These are phyloP conservation scores for Lottia gigantea DNA, from an alignment of 2,888 invertebrate genomes.

Conservation along the genomic window DNA sequence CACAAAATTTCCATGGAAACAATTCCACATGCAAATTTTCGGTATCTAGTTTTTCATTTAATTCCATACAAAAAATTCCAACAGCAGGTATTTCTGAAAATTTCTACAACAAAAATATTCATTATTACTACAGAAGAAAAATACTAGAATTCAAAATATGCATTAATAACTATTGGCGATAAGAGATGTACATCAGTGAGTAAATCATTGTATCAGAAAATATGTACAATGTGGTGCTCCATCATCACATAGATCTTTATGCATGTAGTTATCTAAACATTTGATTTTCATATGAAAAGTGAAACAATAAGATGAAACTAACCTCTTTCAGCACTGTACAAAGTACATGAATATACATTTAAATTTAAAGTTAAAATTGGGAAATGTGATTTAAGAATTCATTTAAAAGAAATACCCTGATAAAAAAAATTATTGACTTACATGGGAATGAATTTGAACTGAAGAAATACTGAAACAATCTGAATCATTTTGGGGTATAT, in stretches of 20 bases:
- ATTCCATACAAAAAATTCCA: conserved; percentile 66
- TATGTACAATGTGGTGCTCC: too few relatives aligned
- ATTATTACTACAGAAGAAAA: not conserved
- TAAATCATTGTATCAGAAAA: too few relatives aligned
- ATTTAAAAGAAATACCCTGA: not conserved
- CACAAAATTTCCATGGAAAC: conserved; percentile 56
- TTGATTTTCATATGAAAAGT: too few relatives aligned
- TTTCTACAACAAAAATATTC: conserved; percentile 32
- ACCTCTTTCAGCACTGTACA: too few relatives aligned
- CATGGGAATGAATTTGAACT: conserved; percentile 50
- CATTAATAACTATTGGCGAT: not conserved
- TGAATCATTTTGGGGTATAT: conserved; percentile 39
- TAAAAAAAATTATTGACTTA: conserved; percentile 28
- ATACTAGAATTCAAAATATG: not conserved
- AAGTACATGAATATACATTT: too few relatives aligned
- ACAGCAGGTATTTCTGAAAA: conserved; percentile 62
- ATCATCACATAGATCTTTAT: too few relatives aligned
- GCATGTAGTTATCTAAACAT: too few relatives aligned
- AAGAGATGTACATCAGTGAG: too few relatives aligned
- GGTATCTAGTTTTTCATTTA: conserved; percentile 25
- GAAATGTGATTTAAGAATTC: not conserved
- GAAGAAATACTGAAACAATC: conserved; percentile 56
- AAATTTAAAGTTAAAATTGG: too few relatives aligned
- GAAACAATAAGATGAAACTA: too few relatives aligned
- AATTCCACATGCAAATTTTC: conserved; percentile 25